A percentile compares a stretch with the other conserved stretches of the same genome.
Conservation (phyloP, 2,888 invertebrate species). For the Athalia rosae region DNA sequence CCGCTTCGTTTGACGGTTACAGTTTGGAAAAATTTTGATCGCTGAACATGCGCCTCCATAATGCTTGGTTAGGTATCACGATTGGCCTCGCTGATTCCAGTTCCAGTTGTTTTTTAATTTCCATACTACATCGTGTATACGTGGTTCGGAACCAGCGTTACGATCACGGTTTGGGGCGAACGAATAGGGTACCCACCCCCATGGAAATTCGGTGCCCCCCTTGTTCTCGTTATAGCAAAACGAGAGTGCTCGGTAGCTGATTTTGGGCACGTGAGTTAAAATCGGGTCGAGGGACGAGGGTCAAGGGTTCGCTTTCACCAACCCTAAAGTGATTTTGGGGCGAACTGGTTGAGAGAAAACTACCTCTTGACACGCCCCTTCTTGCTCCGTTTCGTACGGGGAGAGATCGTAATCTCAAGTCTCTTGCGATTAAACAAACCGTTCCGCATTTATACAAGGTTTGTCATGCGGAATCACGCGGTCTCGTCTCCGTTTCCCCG, state of each 20-base stretch:
- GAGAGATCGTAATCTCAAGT: slow-evolving; percentile 38
- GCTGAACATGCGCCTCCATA: no score
- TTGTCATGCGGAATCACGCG: slow-evolving; percentile 4
- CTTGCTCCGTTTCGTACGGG: neutral
- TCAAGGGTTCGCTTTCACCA: slow-evolving; percentile 39
- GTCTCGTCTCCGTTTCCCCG: neutral
- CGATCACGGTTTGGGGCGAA: no score
- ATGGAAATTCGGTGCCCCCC: neutral
- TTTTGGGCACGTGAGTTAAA: slow-evolving; percentile 12
- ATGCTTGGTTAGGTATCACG: no score
- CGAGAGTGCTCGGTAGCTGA: neutral
- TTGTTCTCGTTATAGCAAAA: neutral
- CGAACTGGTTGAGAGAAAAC: slow-evolving; percentile 1
- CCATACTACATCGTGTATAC: no score
- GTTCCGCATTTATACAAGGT: slow-evolving; percentile 10
- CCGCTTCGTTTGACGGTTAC: no score
- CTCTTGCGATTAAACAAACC: slow-evolving; percentile 40
- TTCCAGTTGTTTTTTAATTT: no score
- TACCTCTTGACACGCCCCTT: slow-evolving; percentile 22
- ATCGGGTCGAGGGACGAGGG: slow-evolving; percentile 10
- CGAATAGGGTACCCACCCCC: no score
- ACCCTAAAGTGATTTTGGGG: slow-evolving; percentile 37
- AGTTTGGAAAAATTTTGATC: no score
- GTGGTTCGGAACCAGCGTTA: no score
- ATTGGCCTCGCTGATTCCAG: no score